A percentile compares a stretch with the other conserved stretches of the same genome.
Evolutionary conservation across 2,113 vertebrate species (phyloP).

Genomic region (Nannobrachium achirus): DNA sequence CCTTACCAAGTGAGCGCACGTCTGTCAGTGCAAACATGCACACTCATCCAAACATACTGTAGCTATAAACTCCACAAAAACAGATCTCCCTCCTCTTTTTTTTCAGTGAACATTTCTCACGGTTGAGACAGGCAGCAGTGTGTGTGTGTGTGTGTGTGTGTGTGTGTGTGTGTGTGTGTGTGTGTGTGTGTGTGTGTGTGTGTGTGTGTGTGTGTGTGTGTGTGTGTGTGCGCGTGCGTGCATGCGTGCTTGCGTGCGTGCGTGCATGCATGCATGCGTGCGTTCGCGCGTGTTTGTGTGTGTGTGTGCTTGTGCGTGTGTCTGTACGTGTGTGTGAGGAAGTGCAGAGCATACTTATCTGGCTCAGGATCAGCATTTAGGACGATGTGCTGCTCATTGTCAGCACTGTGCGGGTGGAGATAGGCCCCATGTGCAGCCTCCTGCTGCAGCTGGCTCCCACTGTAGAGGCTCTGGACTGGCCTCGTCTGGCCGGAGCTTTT

Average conservation of each 20-base stretch:
- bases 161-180: not conserved
- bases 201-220: not conserved
- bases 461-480: not conserved
- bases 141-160: slow-evolving; percentile 10
- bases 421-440: too few species aligned
- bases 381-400: slow-evolving; percentile 50
- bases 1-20: not conserved
- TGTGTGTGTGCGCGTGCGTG: slow-evolving; percentile 7
- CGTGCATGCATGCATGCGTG: too few species aligned
- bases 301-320: not conserved
- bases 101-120: slow-evolving; percentile 36
- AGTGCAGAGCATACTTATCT: slow-evolving; percentile 51
- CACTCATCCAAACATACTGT: not conserved
- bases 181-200: not conserved
- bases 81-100: slow-evolving; percentile 16
- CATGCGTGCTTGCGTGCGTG: not conserved
- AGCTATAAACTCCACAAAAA: slow-evolving; percentile 35
- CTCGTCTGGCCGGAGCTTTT: too few species aligned
- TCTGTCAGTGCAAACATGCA: not conserved
- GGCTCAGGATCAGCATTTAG: slow-evolving; percentile 43
- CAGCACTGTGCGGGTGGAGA: slow-evolving; percentile 47
- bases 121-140: slow-evolving; percentile 32
- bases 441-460: not conserved
- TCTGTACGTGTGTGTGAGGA: slow-evolving; percentile 20
- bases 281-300: not conserved